Conservation (phyloP, 2,888 invertebrate genomes). For the Dasysyrphus albostriatus region DNA sequence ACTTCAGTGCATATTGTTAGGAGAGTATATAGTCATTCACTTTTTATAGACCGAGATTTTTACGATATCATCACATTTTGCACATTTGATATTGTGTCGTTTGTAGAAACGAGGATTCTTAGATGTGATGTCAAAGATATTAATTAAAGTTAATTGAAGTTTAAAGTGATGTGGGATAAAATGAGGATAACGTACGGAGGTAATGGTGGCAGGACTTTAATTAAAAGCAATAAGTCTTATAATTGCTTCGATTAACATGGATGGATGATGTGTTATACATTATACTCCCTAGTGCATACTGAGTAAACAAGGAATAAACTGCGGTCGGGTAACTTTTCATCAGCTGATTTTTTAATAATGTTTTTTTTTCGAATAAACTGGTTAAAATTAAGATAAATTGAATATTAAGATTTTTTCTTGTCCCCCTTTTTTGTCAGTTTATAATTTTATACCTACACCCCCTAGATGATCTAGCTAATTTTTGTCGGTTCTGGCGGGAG, state of each 20-base stretch:
- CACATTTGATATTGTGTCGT: not conserved
- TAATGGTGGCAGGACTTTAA: not conserved
- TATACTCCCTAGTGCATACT: too few relatives aligned
- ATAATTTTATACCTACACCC: too few relatives aligned
- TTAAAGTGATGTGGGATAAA: conserved; percentile 9
- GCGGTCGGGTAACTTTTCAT: too few relatives aligned
- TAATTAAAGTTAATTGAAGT: conserved; percentile 33
- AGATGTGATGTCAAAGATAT: not conserved
- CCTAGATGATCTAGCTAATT: too few relatives aligned
- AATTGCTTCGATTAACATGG: conserved; percentile 8
- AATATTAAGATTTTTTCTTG: too few relatives aligned
- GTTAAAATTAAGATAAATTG: too few relatives aligned
- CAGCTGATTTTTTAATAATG: too few relatives aligned
- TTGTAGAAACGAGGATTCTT: not conserved
- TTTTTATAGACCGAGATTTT: conserved; percentile 16
- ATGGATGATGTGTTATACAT: not conserved
- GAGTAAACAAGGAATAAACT: too few relatives aligned
- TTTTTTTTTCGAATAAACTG: too few relatives aligned
- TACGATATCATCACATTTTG: conserved; percentile 21
- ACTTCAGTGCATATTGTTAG: not conserved
- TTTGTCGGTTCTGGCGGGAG: too few relatives aligned
- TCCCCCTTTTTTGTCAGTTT: too few relatives aligned
- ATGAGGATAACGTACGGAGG: not conserved
- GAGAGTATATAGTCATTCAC: not conserved
- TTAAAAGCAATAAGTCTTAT: conserved; percentile 16